Evolutionary conservation across 2,888 invertebrate species (phyloP), one percentile per base, ranked within the genome.

Genomic region (Phaedon cochleariae): DNA sequence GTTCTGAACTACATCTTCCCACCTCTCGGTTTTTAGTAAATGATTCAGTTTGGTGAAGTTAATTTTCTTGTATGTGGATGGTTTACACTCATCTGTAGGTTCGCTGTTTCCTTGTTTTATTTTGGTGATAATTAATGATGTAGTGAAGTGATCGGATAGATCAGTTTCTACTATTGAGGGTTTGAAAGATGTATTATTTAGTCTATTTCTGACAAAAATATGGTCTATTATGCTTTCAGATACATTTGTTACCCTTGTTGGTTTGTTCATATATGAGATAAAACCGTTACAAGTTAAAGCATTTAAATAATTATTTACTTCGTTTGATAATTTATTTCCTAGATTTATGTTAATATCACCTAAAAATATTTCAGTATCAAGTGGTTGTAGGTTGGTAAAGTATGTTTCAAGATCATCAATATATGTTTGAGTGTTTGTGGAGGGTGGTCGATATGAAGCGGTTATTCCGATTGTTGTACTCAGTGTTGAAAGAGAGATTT

Each of bases 351-450:
- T 49, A 18, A 49, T 18, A 17, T 49, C 49, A 20, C 15, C 49
- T 49, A 49, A 1, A 21, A 49, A 21, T 20, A 20, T 49, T 49
- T 20, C 49, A 12, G 21, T 49, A 48, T 48, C 21, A 21, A 21
- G 6, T 49, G 18, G 18, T 12, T 49, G 5, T n/a, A 22, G 22
- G 22, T n/a, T n/a, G 12, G 49, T n/a, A 49, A 49, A 20, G 2
- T 21, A 49, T n/a, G 12, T 4, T 1, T 20, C 1, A 1, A 22
- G 20, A 49, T 21, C 20, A 7, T 49, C 22, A 21, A 6, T 20
- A 49, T 49, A 49, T 49, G 49, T 49, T 12, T 21, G 26, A 51
- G 17, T 51, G 26, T 51, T 51, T 6, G 51, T 51, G 10, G 51
- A 51, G n/a, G 26, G 22, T 51, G 26, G 26, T 5, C 15, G 51